Conservation (phyloP, 2,797 vertebrate genomes). For the Calcarius lapponicus region DNA sequence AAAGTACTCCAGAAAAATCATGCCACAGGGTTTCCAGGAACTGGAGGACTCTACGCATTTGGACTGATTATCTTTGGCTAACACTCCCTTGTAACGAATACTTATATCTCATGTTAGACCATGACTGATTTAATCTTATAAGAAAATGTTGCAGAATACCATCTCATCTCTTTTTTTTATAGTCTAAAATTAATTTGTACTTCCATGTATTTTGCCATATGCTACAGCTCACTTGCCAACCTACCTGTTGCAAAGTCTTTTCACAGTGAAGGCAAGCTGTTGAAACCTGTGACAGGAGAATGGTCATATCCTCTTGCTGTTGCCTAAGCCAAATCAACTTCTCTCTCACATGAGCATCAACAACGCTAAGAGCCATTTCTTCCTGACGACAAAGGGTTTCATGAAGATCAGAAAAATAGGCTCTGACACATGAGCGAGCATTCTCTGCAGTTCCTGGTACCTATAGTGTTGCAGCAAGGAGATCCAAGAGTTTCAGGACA, state of each 20-base stretch:
- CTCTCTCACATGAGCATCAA: conserved; percentile 95
- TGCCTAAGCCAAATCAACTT: conserved; percentile 97
- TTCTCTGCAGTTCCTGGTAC: conserved; percentile 96
- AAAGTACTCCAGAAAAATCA: neutral
- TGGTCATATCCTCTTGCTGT: conserved; percentile 99
- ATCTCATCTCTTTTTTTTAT: neutral
- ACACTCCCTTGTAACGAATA: neutral
- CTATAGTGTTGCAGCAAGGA: conserved; percentile 65
- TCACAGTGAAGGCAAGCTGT: conserved; percentile 98
- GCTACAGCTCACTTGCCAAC: neutral
- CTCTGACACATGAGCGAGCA: conserved; percentile 93
- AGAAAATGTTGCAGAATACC: neutral
- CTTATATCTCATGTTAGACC: neutral
- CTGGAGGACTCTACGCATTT: neutral
- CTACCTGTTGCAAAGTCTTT: conserved; percentile 96
- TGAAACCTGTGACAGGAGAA: conserved; percentile 96
- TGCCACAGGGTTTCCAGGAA: neutral
- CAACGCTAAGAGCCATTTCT: conserved; percentile 98
- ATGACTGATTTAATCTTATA: neutral
- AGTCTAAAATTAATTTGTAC: neutral
- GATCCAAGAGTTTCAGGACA: neutral
- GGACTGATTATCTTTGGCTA: neutral
- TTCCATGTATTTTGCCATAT: neutral
- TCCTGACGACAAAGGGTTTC: conserved; percentile 98
- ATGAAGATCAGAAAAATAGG: conserved; percentile 96